Conservation (phyloP, 2,888 invertebrate genomes). For the Amphipyra berbera region DNA sequence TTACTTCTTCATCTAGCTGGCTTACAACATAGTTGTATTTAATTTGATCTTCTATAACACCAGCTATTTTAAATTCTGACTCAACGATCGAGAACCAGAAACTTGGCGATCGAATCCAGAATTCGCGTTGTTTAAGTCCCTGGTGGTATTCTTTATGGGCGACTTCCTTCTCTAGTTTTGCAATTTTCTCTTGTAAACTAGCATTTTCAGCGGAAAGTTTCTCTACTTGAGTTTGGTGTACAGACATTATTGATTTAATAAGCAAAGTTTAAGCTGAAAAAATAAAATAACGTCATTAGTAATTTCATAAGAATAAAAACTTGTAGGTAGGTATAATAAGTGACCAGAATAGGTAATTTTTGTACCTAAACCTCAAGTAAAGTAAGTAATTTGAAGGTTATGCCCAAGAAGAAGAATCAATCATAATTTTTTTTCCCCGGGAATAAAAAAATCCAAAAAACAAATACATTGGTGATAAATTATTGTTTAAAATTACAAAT, state of each 20-base stretch:
- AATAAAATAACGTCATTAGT: not conserved
- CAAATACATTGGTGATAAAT: no score
- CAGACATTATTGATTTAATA: conserved; percentile 2
- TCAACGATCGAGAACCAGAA: conserved; percentile 21
- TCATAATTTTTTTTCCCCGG: no score
- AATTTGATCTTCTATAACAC: conserved; percentile 14
- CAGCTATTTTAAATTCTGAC: conserved; percentile 20
- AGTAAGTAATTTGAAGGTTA: no score
- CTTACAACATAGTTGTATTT: conserved; percentile 33
- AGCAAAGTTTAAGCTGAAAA: conserved; percentile 15
- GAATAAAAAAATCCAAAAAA: no score
- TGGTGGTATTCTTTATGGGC: conserved; percentile 10
- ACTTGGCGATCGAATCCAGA: conserved; percentile 3
- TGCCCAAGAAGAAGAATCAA: no score
- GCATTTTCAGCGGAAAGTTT: conserved; percentile 3
- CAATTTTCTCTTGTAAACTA: conserved; percentile 2
- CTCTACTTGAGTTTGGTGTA: conserved; percentile 5
- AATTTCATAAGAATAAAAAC: not conserved
- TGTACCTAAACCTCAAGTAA: no score
- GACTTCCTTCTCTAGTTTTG: conserved; percentile 1
- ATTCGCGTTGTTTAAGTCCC: conserved; percentile 12
- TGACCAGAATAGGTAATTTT: no score
- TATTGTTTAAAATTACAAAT: no score
- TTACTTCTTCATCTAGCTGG: conserved; percentile 21
- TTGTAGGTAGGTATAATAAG: not conserved